Evolutionary conservation across 2,888 invertebrate genomes (phyloP).

Genomic region (Synanthedon andrenaeformis): DNA sequence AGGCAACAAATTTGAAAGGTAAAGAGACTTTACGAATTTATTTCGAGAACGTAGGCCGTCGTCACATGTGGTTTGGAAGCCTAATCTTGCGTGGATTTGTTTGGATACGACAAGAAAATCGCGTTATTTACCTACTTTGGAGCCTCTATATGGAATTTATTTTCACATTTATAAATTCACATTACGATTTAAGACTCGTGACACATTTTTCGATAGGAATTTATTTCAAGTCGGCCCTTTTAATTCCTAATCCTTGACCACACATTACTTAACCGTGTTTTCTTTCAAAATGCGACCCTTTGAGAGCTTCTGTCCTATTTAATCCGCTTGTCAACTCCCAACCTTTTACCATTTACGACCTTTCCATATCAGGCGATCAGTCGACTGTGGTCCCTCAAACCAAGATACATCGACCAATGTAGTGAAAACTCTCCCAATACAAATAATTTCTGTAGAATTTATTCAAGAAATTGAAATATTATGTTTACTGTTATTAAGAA

Average conservation of each 20-base stretch:
- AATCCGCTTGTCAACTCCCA: conserved; percentile 3
- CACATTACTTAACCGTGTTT: background rate
- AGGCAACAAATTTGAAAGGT: background rate
- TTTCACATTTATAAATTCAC: background rate
- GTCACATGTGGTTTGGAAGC: conserved; percentile 2
- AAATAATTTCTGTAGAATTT: too few relatives aligned
- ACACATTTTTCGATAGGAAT: too few relatives aligned
- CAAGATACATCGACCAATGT: background rate
- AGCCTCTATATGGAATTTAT: background rate
- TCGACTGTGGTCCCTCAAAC: background rate
- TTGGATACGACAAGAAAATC: conserved; percentile 1
- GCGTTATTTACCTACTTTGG: conserved; percentile 1
- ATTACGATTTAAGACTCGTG: too few relatives aligned
- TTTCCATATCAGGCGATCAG: background rate
- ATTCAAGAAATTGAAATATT: too few relatives aligned
- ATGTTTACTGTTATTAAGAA: too few relatives aligned
- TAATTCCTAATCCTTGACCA: background rate
- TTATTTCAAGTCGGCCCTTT: background rate
- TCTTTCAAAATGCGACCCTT: background rate
- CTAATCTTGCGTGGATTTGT: conserved; percentile 2
- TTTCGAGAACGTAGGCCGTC: background rate
- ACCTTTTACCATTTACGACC: background rate
- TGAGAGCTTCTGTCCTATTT: conserved; percentile 1
- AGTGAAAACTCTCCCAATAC: too few relatives aligned
- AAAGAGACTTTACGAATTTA: background rate